phyloP scores from a whole-genome alignment of 2,888 invertebrate species.

The Latheticus oryzae region DNA sequence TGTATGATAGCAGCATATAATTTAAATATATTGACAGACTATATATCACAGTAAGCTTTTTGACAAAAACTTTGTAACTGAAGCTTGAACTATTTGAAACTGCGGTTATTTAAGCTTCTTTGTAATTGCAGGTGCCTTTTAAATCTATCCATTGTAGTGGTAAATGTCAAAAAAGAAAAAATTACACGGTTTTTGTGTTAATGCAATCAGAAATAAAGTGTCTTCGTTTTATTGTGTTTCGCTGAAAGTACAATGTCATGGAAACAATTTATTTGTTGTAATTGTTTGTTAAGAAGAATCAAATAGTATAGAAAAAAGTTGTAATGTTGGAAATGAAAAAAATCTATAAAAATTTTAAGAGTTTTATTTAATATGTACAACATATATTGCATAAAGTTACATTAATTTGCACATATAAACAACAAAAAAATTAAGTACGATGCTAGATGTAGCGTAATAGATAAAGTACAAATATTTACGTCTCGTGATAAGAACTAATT shows the following conservation, averaged over 20 bases:
- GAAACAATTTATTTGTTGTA: constrained; percentile 39
- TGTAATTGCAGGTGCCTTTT: constrained; percentile 20
- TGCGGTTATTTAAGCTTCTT: constrained; percentile 6
- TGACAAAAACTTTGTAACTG: constrained; percentile 7
- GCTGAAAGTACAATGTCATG: constrained; percentile 38
- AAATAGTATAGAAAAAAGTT: constrained; percentile 6
- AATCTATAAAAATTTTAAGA: constrained; percentile 15
- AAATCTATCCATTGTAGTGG: constrained; percentile 25
- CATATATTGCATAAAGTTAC: constrained; percentile 36
- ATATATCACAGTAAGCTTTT: too few species aligned
- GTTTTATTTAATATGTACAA: constrained; percentile 41
- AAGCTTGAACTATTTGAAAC: too few species aligned
- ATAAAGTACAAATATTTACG: constrained; percentile 42
- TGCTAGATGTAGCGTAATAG: constrained; percentile 27
- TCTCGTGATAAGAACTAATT: constrained; percentile 42
- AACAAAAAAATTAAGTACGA: constrained; percentile 30
- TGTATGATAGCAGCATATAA: too few species aligned
- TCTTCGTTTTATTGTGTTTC: constrained; percentile 21
- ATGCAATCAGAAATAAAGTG: constrained; percentile 31
- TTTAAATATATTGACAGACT: constrained; percentile 7
- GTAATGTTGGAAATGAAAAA: constrained; percentile 9
- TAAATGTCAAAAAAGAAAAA: constrained; percentile 18
- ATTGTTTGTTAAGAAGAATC: constrained; percentile 32
- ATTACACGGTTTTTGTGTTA: constrained; percentile 31
- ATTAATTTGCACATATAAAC: constrained; percentile 39